A percentile compares a stretch with the other conserved stretches of the same genome.
Conservation (phyloP, 2,113 vertebrate species). For the Podarcis muralis region DNA sequence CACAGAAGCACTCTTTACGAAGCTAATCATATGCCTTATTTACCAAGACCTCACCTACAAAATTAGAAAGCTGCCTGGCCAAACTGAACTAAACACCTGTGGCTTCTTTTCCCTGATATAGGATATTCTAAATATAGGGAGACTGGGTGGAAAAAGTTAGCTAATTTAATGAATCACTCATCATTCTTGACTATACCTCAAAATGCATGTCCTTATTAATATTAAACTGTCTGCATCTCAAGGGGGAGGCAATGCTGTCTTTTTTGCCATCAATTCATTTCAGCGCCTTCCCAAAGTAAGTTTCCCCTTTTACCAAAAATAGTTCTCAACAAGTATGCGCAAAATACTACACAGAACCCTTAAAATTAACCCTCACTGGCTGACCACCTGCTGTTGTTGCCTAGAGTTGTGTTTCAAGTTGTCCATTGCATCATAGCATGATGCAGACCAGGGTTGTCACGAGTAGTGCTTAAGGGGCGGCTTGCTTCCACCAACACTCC, state of each 20-base stretch:
- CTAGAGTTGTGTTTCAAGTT: background rate
- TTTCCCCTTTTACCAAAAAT: background rate
- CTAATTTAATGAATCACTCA: background rate
- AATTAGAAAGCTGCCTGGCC: rapidly evolving
- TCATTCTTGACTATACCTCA: background rate
- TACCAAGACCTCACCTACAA: background rate
- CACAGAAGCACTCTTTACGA: background rate
- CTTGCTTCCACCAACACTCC: background rate
- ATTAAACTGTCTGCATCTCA: background rate
- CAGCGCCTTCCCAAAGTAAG: background rate
- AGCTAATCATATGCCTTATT: background rate
- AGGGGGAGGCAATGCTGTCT: background rate
- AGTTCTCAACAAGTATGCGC: background rate
- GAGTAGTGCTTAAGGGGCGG: background rate
- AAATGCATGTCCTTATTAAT: background rate
- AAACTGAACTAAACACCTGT: background rate
- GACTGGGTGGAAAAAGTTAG: background rate
- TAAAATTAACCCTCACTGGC: background rate
- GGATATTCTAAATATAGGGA: background rate
- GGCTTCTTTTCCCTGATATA: background rate
- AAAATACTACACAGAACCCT: background rate
- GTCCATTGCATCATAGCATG: background rate
- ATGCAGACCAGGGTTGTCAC: background rate
- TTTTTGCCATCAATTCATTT: background rate
- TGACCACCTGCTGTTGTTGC: too few relatives aligned